Conservation (phyloP, 2,797 vertebrate species). For the Iguana delicatissima region DNA sequence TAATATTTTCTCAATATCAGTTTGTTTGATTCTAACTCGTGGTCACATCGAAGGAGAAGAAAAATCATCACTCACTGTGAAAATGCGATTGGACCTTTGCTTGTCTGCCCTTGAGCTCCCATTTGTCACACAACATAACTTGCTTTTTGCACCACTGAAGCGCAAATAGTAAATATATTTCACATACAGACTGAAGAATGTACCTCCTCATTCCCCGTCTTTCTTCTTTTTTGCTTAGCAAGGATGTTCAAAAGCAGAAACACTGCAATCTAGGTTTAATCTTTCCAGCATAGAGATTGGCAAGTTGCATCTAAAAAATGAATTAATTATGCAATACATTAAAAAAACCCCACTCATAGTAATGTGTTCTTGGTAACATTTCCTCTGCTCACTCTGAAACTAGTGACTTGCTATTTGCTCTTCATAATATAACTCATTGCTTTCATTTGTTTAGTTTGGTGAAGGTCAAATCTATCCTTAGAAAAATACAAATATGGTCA, state of each 20-base stretch:
- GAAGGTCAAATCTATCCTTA: no score
- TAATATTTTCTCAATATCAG: constrained; percentile 9
- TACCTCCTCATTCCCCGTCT: neutral
- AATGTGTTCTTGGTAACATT: no score
- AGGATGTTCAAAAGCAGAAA: neutral
- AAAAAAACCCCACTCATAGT: no score
- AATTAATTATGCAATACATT: no score
- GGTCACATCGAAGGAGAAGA: neutral
- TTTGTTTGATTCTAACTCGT: constrained; percentile 18
- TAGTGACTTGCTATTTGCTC: no score
- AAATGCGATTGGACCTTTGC: constrained; percentile 19
- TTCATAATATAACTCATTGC: no score
- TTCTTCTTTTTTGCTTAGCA: neutral
- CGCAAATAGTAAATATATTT: neutral
- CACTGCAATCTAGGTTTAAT: neutral
- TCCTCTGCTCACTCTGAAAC: no score
- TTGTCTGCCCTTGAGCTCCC: neutral
- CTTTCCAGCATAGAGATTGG: no score
- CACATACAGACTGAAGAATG: neutral
- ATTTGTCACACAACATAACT: neutral
- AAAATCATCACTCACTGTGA: constrained; percentile 15
- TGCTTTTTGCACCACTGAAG: constrained; percentile 35
- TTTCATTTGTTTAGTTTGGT: no score
- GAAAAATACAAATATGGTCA: no score
- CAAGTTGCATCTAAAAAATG: no score